Evolutionary conservation across 1,140 invertebrate genomes (phyloP), one percentile per base, ranked within the genome.

Genomic region (Drosophila trapezifrons): DNA sequence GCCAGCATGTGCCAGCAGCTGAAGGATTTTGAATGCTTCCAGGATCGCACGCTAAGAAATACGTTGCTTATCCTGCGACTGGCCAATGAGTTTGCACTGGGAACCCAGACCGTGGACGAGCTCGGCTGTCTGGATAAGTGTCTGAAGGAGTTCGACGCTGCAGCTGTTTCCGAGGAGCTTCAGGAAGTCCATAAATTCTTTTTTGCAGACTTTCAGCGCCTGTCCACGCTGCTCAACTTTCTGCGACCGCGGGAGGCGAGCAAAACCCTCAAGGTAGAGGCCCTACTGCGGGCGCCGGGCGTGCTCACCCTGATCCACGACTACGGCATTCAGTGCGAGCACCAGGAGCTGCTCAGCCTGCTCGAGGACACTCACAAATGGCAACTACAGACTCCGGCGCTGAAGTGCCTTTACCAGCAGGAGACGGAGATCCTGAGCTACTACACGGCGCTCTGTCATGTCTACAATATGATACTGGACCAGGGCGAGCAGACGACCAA

Each of bases 181-280:
- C 66, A 74, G 32, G 62, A 77, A 25, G 72, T 91, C 4, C 85
- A 91, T 25, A 74, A 77, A 15, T 90, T 90, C 25, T 91, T 91
- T 51, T 84, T 84, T 32, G 76, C 77, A 0, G 90, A 91, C 56
- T 91, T 90, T 58, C 81, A 90, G 10, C 90, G 90, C 3, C 54
- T 91, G 8, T n/a, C 51, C 1, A 43, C 72, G 7, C 20, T 91
- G 25, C 57, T 91, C 0, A 74, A 76, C 13, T 91, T 91, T 40
- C 56, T 91, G 1, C 46, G 67, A 1, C 62, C 72, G n/a, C 79
- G 73, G 13, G 55, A 76, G 10, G 59, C 62, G 0, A 77, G 56
- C 22, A 80, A 80, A 51, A 54, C 40, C 5, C 76, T 91, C 4
- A 85, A 80, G 40, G 87, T 91, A 1, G 77, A 86, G 12, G 37